Base-by-base conservation (phyloP, 2,797 vertebrate genomes). In the Pteropus rufus region DNA sequence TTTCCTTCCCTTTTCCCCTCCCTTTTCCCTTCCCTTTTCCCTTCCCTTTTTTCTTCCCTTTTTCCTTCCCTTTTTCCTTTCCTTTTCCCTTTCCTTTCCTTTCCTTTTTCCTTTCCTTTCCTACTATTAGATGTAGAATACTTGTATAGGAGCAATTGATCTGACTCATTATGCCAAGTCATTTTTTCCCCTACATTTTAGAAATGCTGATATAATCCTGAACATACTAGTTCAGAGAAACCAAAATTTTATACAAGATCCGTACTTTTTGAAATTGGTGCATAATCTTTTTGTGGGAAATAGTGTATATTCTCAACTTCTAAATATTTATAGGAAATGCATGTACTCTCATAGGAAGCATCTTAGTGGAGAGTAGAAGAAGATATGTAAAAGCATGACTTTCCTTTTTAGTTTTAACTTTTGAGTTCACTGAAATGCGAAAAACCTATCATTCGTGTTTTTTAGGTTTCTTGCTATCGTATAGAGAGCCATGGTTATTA, bases 391-490 rank as follows among this genome's bases (percentile, higher is more conserved):
- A 96, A 54, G 0, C 24, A 11, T 79, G 7, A 12, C 2, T 91
- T 81, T 84, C 5, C 3, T 81, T 75, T 88, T 85, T 46, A 89
- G 64, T 39, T 88, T 56, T 82, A 72, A 79, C 10, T 72, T 85
- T 89, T 93, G 44, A 93, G 94, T 31, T 81, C 52, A 58, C 34
- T 39, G 56, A 94, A 87, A 89, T 90, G 18, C 89, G 67, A 93
- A 79, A 92, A 94, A 21, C 6, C 16, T 67, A 64, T 84, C 39
- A 73, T 70, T 69, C 46, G 64, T 23, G 41, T 64, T 81, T 92
- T 92, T 49, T 83, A 83, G 65, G 31, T 58, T 93, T 92, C n/a
- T 93, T 86, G 26, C 41, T 94, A 31, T 85, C 11, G 73, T 64
- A 72, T 64, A 70, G 73, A 89, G 14, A 65, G 18, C 31, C 16